Base-by-base conservation (phyloP, 2,888 invertebrate genomes). In the Metacarcinus magister region DNA sequence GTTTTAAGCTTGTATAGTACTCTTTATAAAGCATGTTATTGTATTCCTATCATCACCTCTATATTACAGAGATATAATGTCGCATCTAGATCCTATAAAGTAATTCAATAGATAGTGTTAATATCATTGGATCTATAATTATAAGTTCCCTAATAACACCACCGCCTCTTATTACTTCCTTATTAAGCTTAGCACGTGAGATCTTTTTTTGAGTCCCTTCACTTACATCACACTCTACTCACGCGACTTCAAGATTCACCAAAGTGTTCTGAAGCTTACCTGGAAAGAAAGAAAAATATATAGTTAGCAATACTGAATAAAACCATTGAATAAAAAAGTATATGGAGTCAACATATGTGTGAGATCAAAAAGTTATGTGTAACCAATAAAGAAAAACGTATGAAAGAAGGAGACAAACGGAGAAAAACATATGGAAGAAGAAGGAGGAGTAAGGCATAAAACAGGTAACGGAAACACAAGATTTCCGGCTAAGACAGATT, bases 401-500 rank as follows among this genome's bases (percentile, higher is more conserved):
- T 28, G 10, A 82, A 82, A 28, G 28, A 82, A 39, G 39, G 39
- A 39, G 39, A 39, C 0, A 39, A 39, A 39, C 39, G 39, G 39
- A 39, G 39, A 39, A 0, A 23, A 67, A 23, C 19, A 67, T 23
- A 67, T 67, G 67, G 19, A 16, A 23, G 23, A 23, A 67, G n/a
- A 39, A 87, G 28, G 39, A 39, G 39, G 39, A 87, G 13, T 87
- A 39, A 28, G 28, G 28, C 28, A 75, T 28, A 23, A 28, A 23
- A 28, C n/a, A 13, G 75, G n/a, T 75, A 75, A 75, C 75, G 75
- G 75, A 75, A 75, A 75, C 75, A 75, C n/a, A 75, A 75, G 28
- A 75, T 28, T 75, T 75, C 75, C 75, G n/a, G n/a, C 75, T 1
- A 39, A 39, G 39, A 75, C 75, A 75, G n/a, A 75, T 10, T 75